phyloP scores from a whole-genome alignment of 2,797 vertebrate species.

The Squalus acanthias region DNA sequence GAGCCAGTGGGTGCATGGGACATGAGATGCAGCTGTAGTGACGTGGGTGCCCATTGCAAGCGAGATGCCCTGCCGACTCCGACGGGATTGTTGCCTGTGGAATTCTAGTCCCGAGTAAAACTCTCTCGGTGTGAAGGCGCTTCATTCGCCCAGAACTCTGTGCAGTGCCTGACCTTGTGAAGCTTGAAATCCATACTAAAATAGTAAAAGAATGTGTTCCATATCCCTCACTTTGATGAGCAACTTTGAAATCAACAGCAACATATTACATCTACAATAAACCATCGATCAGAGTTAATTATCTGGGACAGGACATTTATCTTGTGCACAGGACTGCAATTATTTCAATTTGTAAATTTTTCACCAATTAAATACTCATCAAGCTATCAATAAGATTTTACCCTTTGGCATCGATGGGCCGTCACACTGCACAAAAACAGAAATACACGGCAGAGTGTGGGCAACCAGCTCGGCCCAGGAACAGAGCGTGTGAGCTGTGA shows the following conservation, averaged over 20 bases:
- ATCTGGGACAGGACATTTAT: conserved; percentile 15
- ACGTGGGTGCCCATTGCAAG: neutral
- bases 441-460: neutral
- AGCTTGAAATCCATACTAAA: neutral
- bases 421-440: neutral
- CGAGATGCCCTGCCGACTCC: neutral
- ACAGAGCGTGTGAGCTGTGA: no score
- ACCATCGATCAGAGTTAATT: conserved; percentile 30
- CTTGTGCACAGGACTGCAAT: conserved; percentile 12
- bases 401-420: neutral
- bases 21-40: neutral
- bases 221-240: neutral
- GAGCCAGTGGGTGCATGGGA: no score
- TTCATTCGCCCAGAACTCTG: neutral
- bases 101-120: neutral
- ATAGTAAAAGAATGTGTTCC: neutral
- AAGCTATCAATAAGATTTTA: conserved; percentile 14
- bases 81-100: no score
- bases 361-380: conserved; percentile 17
- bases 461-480: neutral
- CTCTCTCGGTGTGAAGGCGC: neutral
- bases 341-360: conserved; percentile 31
- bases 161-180: neutral
- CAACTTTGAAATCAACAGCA: neutral
- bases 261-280: neutral